Evolutionary conservation across 2,113 vertebrate genomes (phyloP).

Genomic region (Lichenostomus cassidix): DNA sequence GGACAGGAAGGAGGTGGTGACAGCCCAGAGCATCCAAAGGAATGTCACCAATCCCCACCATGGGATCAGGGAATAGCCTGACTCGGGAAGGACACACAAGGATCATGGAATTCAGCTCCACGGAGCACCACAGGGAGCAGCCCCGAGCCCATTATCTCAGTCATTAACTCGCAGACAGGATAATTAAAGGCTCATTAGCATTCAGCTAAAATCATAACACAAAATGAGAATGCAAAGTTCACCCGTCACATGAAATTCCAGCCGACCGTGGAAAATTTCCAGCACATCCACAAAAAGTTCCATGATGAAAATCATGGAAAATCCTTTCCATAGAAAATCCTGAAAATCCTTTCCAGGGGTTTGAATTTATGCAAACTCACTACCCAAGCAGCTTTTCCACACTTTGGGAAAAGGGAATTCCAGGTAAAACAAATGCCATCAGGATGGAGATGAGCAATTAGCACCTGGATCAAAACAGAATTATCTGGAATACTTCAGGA

Average conservation of each 20-base stretch:
- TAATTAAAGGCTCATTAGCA: neutral
- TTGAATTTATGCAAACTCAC: neutral
- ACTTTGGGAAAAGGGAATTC: neutral
- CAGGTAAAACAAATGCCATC: constrained; percentile 12
- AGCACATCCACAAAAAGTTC: accelerated
- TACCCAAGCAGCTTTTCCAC: neutral
- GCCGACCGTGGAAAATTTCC: neutral
- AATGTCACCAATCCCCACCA: accelerated
- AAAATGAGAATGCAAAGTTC: neutral
- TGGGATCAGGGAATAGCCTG: neutral
- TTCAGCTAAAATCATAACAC: neutral
- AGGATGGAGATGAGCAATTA: constrained; percentile 21
- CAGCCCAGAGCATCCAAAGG: neutral
- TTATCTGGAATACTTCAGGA: neutral
- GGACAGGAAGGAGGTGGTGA: accelerated
- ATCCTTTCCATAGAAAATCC: neutral
- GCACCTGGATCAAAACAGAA: neutral
- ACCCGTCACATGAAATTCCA: neutral
- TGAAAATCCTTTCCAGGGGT: neutral
- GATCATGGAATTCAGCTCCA: neutral
- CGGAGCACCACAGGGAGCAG: neutral
- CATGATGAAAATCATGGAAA: neutral
- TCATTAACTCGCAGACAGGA: neutral
- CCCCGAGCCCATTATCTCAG: neutral
- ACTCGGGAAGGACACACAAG: neutral